These are phyloP conservation scores for Periphyllus acericola DNA, from an alignment of 2,888 invertebrate species.

Conservation along the genomic window DNA sequence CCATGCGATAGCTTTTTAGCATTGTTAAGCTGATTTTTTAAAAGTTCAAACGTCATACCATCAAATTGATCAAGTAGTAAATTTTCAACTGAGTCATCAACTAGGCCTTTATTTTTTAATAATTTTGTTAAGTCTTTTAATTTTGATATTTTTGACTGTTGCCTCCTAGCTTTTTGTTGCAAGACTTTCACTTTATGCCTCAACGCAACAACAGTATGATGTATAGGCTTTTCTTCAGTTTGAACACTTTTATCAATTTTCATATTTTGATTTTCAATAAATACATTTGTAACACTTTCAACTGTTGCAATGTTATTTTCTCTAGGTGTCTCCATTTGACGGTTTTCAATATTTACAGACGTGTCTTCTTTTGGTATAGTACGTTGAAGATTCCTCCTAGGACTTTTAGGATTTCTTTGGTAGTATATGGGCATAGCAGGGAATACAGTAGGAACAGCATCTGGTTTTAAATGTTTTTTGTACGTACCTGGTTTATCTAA, in stretches of 20 bases:
- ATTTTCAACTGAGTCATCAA: slow-evolving; percentile 12
- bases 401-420: background rate
- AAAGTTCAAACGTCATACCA: background rate
- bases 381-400: slow-evolving; percentile 1
- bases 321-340: no score
- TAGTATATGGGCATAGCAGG: slow-evolving; percentile 22
- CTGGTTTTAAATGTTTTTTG: slow-evolving; percentile 17
- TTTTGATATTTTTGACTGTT: slow-evolving; percentile 14
- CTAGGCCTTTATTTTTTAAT: background rate
- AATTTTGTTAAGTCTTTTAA: background rate
- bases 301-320: no score
- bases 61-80: background rate
- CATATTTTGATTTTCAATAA: no score
- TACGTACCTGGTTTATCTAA: slow-evolving; percentile 8
- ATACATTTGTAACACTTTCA: no score
- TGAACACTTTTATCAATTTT: no score
- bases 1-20: slow-evolving; percentile 3
- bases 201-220: background rate
- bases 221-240: no score
- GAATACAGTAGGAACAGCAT: slow-evolving; percentile 16
- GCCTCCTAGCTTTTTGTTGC: slow-evolving; percentile 22
- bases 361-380: background rate
- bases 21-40: background rate
- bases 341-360: no score
- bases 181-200: slow-evolving; percentile 10